These are phyloP conservation scores for Cosmorhoe ocellata DNA, from an alignment of 2,888 invertebrate species.

Conservation along the genomic window DNA sequence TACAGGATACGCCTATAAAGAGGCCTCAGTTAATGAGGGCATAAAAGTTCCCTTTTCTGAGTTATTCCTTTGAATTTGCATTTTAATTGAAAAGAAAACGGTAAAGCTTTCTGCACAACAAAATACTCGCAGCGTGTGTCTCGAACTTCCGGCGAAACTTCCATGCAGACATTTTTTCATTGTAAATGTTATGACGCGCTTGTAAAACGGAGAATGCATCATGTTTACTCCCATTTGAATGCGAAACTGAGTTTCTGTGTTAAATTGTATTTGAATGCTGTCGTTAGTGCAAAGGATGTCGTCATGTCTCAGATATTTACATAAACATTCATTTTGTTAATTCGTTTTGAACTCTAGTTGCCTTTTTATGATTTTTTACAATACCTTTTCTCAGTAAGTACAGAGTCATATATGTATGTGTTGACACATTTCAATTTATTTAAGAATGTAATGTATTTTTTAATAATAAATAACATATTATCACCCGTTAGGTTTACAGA, in stretches of 20 bases:
- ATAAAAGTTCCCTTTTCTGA: conserved; percentile 61
- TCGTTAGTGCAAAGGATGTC: neutral
- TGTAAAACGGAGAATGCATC: conserved; percentile 11
- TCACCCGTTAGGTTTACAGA: too few species aligned
- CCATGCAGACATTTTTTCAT: conserved; percentile 12
- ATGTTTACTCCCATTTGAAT: conserved; percentile 5
- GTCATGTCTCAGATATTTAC: too few species aligned
- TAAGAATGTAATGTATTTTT: too few species aligned
- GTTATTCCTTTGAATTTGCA: conserved; percentile 65
- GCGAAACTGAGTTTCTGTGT: neutral
- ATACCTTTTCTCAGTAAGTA: too few species aligned
- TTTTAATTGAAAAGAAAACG: conserved; percentile 66
- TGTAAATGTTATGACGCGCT: conserved; percentile 10
- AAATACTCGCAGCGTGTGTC: conserved; percentile 22
- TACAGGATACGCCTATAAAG: conserved; percentile 50
- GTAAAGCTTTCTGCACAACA: conserved; percentile 45
- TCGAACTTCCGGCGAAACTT: conserved; percentile 21
- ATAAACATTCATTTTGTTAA: too few species aligned
- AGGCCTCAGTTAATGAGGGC: conserved; percentile 59
- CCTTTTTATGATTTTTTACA: too few species aligned
- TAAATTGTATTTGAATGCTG: neutral
- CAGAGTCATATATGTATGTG: too few species aligned
- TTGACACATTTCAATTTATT: too few species aligned
- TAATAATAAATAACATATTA: too few species aligned
- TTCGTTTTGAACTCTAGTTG: too few species aligned